Base-by-base conservation (phyloP, 2,797 vertebrate genomes). In the Sciurus carolinensis region DNA sequence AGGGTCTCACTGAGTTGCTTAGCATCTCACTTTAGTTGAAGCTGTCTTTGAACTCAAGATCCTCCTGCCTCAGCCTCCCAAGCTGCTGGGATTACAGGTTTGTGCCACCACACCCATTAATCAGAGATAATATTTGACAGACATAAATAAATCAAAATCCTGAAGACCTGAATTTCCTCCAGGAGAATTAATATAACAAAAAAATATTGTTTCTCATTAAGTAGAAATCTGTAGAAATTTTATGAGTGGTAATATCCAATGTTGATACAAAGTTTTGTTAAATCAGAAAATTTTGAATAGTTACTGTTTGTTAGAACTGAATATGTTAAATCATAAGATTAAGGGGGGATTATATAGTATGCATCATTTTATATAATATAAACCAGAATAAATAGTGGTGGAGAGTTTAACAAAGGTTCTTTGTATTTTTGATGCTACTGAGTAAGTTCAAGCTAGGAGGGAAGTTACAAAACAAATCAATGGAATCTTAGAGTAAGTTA, bases 171-270 rank as follows among this genome's bases (percentile, higher is more conserved):
- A 80, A n/a, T 89, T 30, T 80, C 39, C 69, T 42, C 17, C 22
- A 42, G 4, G 15, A 87, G 11, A 7, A 42, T 87, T 82, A 57
- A 47, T 87, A 2, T 36, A 33, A 81, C 10, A 44, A 1, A n/a
- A 64, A 92, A 24, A 33, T 47, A 52, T 7, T 83, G 1, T 36
- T 91, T 69, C 57, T 89, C 14, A 66, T 39, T 76, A 39, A 39
- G 9, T 71, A 85, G 42, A 79, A 84, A 94, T 77, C 30, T 84
- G 36, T 22, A 87, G 71, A 91, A 83, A 87, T 52, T 64, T 39
- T 57, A 39, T 20, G 13, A 73, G 36, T 42, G 17, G 12, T 77
- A 54, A 47, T 24, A 57, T 26, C 1, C 17, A 50, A 75, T 13
- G 15, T 42, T 59, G 15, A 73, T 52, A 30, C 0, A 15, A 36